phyloP scores from a whole-genome alignment of 1,140 invertebrate genomes.

The Protaetia brevitarsis region DNA sequence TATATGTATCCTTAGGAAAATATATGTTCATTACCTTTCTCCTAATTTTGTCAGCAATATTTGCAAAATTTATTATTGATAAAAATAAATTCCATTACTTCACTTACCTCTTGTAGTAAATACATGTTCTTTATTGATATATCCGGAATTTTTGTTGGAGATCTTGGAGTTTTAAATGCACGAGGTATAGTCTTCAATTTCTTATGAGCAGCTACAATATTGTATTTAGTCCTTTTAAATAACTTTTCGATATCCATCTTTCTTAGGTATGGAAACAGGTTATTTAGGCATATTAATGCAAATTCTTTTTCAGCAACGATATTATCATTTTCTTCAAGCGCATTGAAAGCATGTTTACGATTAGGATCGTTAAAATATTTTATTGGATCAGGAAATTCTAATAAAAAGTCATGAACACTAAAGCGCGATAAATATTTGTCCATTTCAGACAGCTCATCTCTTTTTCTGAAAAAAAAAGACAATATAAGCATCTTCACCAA shows the following conservation, averaged over 20 bases:
- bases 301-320: slow-evolving; percentile 27
- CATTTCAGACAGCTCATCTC: neutral
- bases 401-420: slow-evolving; percentile 52
- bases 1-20: too few species aligned
- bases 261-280: slow-evolving; percentile 34
- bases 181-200: slow-evolving; percentile 31
- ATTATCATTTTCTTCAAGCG: neutral
- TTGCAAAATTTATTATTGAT: neutral
- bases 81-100: neutral
- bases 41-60: too few species aligned
- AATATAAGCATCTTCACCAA: too few species aligned
- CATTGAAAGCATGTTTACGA: slow-evolving; percentile 33
- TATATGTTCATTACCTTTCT: too few species aligned
- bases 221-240: slow-evolving; percentile 33
- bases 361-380: slow-evolving; percentile 51
- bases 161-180: slow-evolving; percentile 36
- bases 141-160: slow-evolving; percentile 27
- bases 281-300: slow-evolving; percentile 47
- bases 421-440: neutral
- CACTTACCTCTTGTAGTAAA: slow-evolving; percentile 50
- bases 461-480: neutral
- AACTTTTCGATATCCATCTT: slow-evolving; percentile 40
- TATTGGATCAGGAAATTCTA: slow-evolving; percentile 56
- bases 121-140: slow-evolving; percentile 25
- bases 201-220: slow-evolving; percentile 32